Percentiles rank a stretch among this genome's conserved stretches.
Evolutionary conservation across 2,888 invertebrate species (phyloP).

Genomic region (Schrankia costaestrigalis): DNA sequence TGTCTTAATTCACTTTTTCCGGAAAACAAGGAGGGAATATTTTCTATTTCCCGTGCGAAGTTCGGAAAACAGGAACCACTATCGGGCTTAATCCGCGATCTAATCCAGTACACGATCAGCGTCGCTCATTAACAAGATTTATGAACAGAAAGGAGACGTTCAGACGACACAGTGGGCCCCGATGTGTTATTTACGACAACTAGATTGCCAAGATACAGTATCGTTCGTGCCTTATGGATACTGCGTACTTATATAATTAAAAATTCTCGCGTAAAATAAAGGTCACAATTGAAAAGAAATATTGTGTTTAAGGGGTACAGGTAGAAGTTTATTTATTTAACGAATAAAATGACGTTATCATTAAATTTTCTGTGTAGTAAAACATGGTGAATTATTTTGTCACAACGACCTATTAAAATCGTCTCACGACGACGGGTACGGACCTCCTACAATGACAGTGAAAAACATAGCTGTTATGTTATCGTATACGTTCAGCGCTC

Average conservation of each 20-base stretch:
- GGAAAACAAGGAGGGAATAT: conserved; percentile 21
- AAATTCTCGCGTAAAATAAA: conserved; percentile 25
- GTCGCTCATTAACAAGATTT: conserved; percentile 78
- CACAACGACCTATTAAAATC: no score
- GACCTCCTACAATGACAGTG: no score
- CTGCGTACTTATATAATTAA: conserved; percentile 35
- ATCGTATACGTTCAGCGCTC: no score
- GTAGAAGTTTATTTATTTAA: no score
- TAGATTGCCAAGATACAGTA: conserved; percentile 59
- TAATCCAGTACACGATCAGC: conserved; percentile 67
- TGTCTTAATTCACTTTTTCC: conserved; percentile 16
- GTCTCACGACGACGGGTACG: no score
- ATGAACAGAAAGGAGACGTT: conserved; percentile 68
- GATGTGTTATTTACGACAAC: conserved; percentile 67
- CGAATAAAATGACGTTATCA: no score
- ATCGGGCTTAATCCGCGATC: conserved; percentile 48
- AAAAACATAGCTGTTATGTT: no score
- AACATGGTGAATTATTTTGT: no score
- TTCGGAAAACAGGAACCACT: conserved; percentile 33
- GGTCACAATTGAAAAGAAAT: conserved; percentile 12
- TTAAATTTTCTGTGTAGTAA: no score
- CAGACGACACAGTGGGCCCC: conserved; percentile 59
- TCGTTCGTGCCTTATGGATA: conserved; percentile 31
- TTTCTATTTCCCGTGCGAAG: conserved; percentile 28
- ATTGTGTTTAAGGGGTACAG: no score